Conservation (phyloP, 1,140 invertebrate genomes). For the Diorhabda carinulata region DNA sequence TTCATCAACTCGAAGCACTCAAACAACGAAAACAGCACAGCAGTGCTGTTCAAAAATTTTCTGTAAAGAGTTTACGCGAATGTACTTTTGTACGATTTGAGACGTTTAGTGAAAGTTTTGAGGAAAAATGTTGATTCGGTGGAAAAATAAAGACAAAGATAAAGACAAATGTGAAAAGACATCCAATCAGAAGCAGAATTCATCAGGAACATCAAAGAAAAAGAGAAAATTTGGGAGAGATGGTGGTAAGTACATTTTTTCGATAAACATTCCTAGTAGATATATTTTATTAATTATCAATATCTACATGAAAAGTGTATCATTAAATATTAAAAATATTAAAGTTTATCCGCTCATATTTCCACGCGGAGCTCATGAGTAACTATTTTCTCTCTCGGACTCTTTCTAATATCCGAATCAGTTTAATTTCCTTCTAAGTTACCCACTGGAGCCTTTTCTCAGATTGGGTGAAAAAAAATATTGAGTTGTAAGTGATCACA, state of each 20-base stretch:
- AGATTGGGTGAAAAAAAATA: no score
- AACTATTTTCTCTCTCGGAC: no score
- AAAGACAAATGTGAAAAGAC: conserved; percentile 47
- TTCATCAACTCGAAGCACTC: neutral
- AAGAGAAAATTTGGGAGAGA: conserved; percentile 47
- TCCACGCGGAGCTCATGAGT: no score
- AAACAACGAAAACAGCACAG: neutral
- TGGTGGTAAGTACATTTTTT: conserved; percentile 39
- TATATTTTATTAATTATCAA: no score
- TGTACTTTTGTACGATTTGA: neutral
- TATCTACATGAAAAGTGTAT: no score
- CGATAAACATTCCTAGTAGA: no score
- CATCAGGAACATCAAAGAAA: conserved; percentile 37
- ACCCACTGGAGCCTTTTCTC: no score
- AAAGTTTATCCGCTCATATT: no score
- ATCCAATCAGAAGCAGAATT: conserved; percentile 39
- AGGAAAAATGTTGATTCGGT: conserved; percentile 46
- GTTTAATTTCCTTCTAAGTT: no score
- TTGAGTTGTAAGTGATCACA: no score
- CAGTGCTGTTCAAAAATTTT: conserved; percentile 6
- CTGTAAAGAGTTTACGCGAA: conserved; percentile 8
- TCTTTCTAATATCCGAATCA: no score
- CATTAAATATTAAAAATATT: no score
- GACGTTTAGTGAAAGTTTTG: neutral
- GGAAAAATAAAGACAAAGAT: conserved; percentile 48